Conservation (phyloP, 1,140 invertebrate genomes). For the Drosophila pectinifera region DNA sequence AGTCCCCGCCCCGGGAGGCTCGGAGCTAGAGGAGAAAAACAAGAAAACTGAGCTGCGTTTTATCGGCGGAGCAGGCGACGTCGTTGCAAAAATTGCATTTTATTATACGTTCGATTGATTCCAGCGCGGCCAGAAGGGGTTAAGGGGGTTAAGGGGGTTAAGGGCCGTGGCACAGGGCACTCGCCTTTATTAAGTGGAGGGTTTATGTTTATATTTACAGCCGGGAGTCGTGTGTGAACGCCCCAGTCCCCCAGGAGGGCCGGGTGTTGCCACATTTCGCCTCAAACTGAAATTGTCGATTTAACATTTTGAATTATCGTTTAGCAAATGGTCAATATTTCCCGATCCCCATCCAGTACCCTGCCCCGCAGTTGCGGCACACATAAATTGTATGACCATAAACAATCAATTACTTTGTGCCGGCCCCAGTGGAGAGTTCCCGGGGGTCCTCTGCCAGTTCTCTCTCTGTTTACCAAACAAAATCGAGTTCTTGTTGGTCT, state of each 20-base stretch:
- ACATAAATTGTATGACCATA: conserved; percentile 79
- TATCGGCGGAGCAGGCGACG: conserved; percentile 42
- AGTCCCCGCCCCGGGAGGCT: conserved; percentile 31
- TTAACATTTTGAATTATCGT: conserved; percentile 83
- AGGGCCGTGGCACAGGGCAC: conserved; percentile 28
- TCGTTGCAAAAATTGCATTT: conserved; percentile 73
- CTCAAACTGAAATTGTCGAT: conserved; percentile 81
- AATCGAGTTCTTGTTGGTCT: conserved; percentile 48
- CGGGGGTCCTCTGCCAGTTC: conserved; percentile 7
- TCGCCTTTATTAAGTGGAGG: conserved; percentile 73
- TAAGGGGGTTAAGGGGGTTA: conserved; percentile 12
- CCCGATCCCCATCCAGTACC: background rate
- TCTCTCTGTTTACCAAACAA: conserved; percentile 52
- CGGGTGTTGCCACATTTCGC: conserved; percentile 33
- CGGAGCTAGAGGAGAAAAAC: conserved; percentile 22
- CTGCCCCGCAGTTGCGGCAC: conserved; percentile 48
- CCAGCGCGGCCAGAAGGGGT: conserved; percentile 26
- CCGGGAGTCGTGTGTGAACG: conserved; percentile 42
- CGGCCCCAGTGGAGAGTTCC: conserved; percentile 24
- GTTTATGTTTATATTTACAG: conserved; percentile 80
- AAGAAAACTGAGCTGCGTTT: conserved; percentile 6
- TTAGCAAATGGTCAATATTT: conserved; percentile 83
- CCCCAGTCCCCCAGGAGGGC: conserved; percentile 1
- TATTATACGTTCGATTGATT: conserved; percentile 82
- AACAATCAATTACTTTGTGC: conserved; percentile 81